phyloP scores from a whole-genome alignment of 2,113 vertebrate genomes.

The Pelecanoides urinatrix region DNA sequence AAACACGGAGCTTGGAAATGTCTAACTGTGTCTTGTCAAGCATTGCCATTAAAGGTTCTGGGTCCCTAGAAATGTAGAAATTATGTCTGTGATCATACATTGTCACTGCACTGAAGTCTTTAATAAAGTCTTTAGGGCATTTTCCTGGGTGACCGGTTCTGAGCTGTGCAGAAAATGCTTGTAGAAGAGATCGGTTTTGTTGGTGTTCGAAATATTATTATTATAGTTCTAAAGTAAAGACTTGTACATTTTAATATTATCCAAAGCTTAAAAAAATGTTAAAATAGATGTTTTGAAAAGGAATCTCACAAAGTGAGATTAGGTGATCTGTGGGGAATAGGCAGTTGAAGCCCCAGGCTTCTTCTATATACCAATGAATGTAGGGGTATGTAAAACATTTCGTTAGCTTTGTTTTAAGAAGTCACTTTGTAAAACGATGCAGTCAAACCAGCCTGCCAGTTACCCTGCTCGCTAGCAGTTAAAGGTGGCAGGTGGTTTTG shows the following conservation, averaged over 20 bases:
- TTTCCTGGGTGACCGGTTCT: not conserved
- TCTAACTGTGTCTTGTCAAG: not conserved
- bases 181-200: not conserved
- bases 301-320: not conserved
- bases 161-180: not conserved
- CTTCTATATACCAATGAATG: not conserved
- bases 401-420: not conserved
- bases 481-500: not conserved
- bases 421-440: not conserved
- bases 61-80: not conserved
- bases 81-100: not conserved
- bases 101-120: not conserved
- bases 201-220: not conserved
- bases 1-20: not conserved
- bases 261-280: not conserved
- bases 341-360: not conserved
- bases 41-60: not conserved
- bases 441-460: not conserved
- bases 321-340: not conserved
- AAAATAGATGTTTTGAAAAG: slow-evolving; percentile 33
- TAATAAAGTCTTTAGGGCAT: not conserved
- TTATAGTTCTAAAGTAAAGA: not conserved
- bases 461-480: not conserved
- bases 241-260: not conserved
- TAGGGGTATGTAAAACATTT: not conserved